Conservation (phyloP, 2,797 vertebrate species). For the Vireo griseus region DNA sequence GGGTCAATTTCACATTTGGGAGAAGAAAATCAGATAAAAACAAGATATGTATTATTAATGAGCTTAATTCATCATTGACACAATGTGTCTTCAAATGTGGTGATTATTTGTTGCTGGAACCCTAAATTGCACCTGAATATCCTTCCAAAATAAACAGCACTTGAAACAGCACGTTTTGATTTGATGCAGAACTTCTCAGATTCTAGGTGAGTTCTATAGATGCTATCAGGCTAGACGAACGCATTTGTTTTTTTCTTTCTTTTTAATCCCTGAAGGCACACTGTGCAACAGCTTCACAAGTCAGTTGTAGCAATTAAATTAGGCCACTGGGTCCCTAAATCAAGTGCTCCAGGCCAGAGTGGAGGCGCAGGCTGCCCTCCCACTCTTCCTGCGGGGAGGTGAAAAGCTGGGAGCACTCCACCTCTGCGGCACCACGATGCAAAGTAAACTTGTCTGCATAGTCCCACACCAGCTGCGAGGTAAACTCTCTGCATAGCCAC, state of each 20-base stretch:
- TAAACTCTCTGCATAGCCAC: fast-evolving
- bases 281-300: neutral
- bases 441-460: fast-evolving
- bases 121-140: neutral
- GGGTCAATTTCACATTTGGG: neutral
- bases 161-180: neutral
- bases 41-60: neutral
- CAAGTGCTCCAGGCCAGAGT: neutral
- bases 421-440: neutral
- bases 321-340: neutral
- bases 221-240: neutral
- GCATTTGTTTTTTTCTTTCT: neutral
- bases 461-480: neutral
- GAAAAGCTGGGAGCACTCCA: fast-evolving
- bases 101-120: neutral
- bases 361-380: neutral
- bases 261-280: neutral
- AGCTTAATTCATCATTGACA: neutral
- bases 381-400: neutral
- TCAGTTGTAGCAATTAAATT: neutral
- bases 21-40: neutral
- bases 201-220: neutral
- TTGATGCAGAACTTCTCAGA: neutral
- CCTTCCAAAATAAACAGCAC: neutral
- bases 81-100: neutral